Evolutionary conservation across 2,113 vertebrate genomes (phyloP).

Genomic region (Mus musculus): GRCm39 chr11:49824501-49825000

Average conservation of each 20-base stretch:
- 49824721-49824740: not conserved
- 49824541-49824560: not conserved
- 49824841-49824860: not conserved
- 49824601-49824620: not conserved
- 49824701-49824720: not conserved
- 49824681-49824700: not conserved
- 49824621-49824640: not conserved
- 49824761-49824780: not conserved
- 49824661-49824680: not conserved
- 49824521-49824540: not conserved
- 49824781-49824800: not conserved
- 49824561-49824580: not conserved
- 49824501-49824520: not conserved
- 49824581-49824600: not conserved
- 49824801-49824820: no score
- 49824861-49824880: not conserved
- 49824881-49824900: rapidly evolving
- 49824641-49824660: not conserved
- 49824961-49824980: not conserved
- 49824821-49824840: not conserved
- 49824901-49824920: rapidly evolving
- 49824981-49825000: not conserved
- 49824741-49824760: not conserved
- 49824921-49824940: not conserved
- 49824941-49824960: not conserved